Base-by-base conservation (phyloP, 2,113 vertebrate species). In the Puffinus mauretanicus region DNA sequence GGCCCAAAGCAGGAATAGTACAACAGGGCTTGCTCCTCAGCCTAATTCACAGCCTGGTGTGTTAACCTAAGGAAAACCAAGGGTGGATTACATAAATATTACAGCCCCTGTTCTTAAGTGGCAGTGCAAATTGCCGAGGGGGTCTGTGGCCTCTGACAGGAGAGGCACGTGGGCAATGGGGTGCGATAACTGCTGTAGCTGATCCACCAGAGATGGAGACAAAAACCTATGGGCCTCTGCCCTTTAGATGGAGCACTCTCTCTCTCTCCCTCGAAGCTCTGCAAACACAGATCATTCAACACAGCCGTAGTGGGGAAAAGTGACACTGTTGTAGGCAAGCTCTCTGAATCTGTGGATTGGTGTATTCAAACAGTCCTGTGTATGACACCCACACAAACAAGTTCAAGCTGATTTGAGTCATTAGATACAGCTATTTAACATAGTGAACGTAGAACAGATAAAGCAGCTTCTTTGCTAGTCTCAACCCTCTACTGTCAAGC, bases 341-440 rank as follows among this genome's bases (percentile, higher is more conserved):
- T 82, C 54, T 81, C 86, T 87, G 51, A 44, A 38, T 80, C 34
- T 69, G 1, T 46, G 32, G 27, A 42, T 36, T 54, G 12, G 8
- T 60, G 5, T 69, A 36, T 90, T 87, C 71, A 61, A 47, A 55
- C 13, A 88, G 16, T 64, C 17, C 57, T 62, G 0, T 72, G 26
- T 36, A 19, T 85, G 88, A 93, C 44, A 79, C 65, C 61, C 32
- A 71, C 52, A 44, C 13, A 52, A 57, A 78, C 15, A 82, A 88
- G 9, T 40, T 94, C 30, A 82, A 90, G 79, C 29, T 91, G 29
- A 60, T 90, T 75, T 88, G 66, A 94, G 44, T 92, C 75, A 79
- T 52, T 62, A 85, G 42, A 24, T 64, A 49, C 3, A 25, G 40
- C 27, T 85, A 30, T 66, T 82, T 79, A 69, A 82, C 21, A 55